Conservation (phyloP, 2,888 invertebrate genomes). For the Tenthredo notha region DNA sequence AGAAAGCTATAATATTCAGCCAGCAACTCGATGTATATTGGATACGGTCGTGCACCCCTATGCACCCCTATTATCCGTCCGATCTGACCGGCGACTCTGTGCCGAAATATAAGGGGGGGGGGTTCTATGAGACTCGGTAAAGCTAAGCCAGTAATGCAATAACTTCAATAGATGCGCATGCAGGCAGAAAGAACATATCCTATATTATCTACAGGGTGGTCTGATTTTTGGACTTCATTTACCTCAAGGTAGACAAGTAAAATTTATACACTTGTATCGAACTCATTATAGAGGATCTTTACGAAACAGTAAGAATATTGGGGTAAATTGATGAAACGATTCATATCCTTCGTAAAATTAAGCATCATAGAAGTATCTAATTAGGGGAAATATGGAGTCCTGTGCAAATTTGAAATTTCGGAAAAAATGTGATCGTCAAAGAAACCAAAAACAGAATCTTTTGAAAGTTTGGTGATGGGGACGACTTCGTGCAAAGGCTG, state of each 20-base stretch:
- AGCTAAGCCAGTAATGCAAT: constrained; percentile 77
- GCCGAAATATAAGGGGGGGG: constrained; percentile 57
- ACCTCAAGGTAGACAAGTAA: neutral
- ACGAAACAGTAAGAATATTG: neutral
- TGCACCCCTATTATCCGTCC: constrained; percentile 20
- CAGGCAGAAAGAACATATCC: constrained; percentile 72
- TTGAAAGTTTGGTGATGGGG: neutral
- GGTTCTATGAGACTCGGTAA: constrained; percentile 57
- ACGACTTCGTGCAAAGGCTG: neutral
- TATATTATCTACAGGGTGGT: constrained; percentile 31
- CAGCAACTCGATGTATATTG: constrained; percentile 67
- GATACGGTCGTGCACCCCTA: constrained; percentile 60
- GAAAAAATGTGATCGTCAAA: neutral
- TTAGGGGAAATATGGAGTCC: neutral
- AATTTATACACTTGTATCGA: neutral
- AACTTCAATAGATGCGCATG: constrained; percentile 74
- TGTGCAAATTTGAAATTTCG: too few relatives aligned
- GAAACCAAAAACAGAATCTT: neutral
- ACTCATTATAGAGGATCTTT: neutral
- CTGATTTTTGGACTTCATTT: neutral
- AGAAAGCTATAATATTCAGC: constrained; percentile 70
- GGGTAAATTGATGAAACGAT: neutral
- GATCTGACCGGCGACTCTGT: constrained; percentile 27
- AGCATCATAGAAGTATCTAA: neutral
- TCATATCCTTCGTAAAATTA: neutral